Conservation (phyloP, 2,797 vertebrate genomes). For the Cyprinella venusta region DNA sequence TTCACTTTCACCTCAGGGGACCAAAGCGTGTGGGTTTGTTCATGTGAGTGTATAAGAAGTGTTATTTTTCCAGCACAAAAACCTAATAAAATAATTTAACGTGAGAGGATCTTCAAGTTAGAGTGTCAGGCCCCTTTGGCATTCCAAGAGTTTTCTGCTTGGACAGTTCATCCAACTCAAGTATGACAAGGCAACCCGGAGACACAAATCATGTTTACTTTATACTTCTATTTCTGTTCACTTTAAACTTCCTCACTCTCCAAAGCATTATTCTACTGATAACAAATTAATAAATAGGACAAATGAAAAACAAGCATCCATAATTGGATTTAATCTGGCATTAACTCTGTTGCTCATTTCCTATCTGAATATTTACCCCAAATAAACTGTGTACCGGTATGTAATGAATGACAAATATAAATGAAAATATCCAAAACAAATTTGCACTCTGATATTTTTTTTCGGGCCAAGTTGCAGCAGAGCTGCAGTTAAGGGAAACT, state of each 20-base stretch:
- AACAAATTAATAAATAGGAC: slow-evolving; percentile 14
- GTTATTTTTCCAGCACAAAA: background rate
- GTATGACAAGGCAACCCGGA: background rate
- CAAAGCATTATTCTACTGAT: slow-evolving; percentile 16
- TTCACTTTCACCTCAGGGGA: slow-evolving; percentile 54
- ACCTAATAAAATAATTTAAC: background rate
- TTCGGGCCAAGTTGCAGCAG: background rate
- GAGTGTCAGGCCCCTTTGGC: background rate
- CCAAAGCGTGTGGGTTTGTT: slow-evolving; percentile 14
- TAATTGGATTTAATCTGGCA: slow-evolving; percentile 23
- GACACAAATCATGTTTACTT: slow-evolving; percentile 12
- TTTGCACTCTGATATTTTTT: background rate
- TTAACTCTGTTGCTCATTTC: background rate
- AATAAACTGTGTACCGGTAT: background rate
- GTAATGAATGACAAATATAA: slow-evolving; percentile 17
- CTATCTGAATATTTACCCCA: background rate
- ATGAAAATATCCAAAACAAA: background rate
- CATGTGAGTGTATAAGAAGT: slow-evolving; percentile 4
- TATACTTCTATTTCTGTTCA: background rate
- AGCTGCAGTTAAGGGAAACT: slow-evolving; percentile 13
- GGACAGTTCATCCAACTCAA: slow-evolving; percentile 12
- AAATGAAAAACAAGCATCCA: slow-evolving; percentile 34
- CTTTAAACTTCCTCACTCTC: background rate
- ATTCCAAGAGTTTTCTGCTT: background rate
- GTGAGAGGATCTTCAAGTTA: background rate